A percentile compares a stretch with the other conserved stretches of the same genome.
Conservation (phyloP, 2,888 invertebrate species). For the Lampropteryx suffumata region DNA sequence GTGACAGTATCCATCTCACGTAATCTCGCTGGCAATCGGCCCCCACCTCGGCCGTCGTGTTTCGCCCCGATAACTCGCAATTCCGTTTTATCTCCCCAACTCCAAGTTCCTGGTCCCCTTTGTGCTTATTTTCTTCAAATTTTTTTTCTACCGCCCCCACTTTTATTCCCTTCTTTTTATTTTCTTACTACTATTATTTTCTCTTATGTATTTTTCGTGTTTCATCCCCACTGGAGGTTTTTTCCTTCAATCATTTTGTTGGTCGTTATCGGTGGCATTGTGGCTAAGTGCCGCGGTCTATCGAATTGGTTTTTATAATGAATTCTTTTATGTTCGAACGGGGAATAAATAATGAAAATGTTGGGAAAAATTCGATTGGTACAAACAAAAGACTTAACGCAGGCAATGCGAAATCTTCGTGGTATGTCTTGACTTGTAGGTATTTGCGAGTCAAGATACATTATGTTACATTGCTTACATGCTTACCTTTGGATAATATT, state of each 20-base stretch:
- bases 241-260: slow-evolving; percentile 73
- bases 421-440: too few relatives aligned
- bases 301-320: slow-evolving; percentile 72
- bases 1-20: slow-evolving; percentile 80
- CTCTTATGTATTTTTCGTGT: slow-evolving; percentile 79
- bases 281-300: slow-evolving; percentile 67
- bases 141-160: slow-evolving; percentile 71
- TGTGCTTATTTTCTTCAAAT: slow-evolving; percentile 80
- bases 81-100: slow-evolving; percentile 79
- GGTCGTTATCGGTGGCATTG: slow-evolving; percentile 75
- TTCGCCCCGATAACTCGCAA: slow-evolving; percentile 80
- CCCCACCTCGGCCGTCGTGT: slow-evolving; percentile 67
- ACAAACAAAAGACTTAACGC: too few relatives aligned
- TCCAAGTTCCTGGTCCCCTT: slow-evolving; percentile 76
- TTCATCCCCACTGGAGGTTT: slow-evolving; percentile 67
- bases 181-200: slow-evolving; percentile 79
- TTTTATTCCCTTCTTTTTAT: slow-evolving; percentile 76
- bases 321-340: slow-evolving; percentile 65
- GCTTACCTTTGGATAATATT: too few relatives aligned
- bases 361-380: slow-evolving; percentile 22
- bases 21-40: slow-evolving; percentile 70
- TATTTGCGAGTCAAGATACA: too few relatives aligned
- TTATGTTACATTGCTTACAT: too few relatives aligned
- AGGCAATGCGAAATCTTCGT: too few relatives aligned
- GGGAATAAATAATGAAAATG: slow-evolving; percentile 62